These are phyloP conservation scores for Drosophila bunnanda DNA, from an alignment of 2,888 invertebrate genomes.

Conservation along the genomic window DNA sequence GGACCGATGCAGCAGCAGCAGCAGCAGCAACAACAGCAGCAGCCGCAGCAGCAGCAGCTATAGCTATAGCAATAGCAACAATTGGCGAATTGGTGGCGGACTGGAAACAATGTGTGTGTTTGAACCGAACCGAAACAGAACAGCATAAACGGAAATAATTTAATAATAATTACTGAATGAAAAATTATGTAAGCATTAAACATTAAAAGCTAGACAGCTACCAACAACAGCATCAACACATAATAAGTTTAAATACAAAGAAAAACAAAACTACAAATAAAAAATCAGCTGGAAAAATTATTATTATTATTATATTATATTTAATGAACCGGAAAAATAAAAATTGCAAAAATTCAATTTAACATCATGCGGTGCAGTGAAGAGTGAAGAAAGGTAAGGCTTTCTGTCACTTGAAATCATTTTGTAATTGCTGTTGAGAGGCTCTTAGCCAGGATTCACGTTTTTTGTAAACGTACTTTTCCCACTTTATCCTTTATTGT, in stretches of 20 bases:
- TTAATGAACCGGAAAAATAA: conserved; percentile 80
- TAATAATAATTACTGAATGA: conserved; percentile 79
- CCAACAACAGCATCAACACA: conserved; percentile 76
- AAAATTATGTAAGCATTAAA: conserved; percentile 76
- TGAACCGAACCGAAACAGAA: conserved; percentile 55
- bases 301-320: conserved; percentile 78
- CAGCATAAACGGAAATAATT: conserved; percentile 68
- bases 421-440: not conserved
- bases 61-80: conserved; percentile 13
- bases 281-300: conserved; percentile 79
- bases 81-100: conserved; percentile 48
- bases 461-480: not conserved
- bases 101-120: conserved; percentile 52
- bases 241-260: conserved; percentile 80
- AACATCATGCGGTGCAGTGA: conserved; percentile 34
- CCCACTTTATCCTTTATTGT: not conserved
- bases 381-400: conserved; percentile 29
- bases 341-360: conserved; percentile 76
- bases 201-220: conserved; percentile 77
- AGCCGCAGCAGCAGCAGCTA: conserved; percentile 12
- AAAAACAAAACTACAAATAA: conserved; percentile 72
- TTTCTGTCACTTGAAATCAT: conserved; percentile 3
- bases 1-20: conserved; percentile 29
- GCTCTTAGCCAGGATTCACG: not conserved
- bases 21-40: conserved; percentile 9